Conservation (phyloP, 37 sponge, comb jelly and placozoan genomes). For the Amphimedon queenslandica region DNA sequence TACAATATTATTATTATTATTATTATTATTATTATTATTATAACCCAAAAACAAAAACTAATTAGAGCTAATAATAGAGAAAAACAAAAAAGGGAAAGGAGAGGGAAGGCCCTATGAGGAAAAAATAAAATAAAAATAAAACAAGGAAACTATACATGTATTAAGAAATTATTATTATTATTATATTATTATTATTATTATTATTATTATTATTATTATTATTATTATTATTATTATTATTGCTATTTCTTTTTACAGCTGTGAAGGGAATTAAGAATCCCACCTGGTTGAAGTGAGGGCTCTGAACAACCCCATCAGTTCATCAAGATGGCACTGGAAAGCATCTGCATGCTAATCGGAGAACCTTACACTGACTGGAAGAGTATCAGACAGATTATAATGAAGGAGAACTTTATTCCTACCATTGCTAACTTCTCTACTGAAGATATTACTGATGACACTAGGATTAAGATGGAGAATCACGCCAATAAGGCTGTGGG, state of each 20-base stretch:
- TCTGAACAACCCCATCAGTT: conserved; percentile 78
- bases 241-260: conserved; percentile 37
- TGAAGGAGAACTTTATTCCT: conserved; percentile 86
- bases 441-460: conserved; percentile 59
- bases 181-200: not conserved
- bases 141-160: too few relatives aligned
- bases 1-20: too few relatives aligned
- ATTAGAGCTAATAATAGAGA: too few relatives aligned
- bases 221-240: not conserved
- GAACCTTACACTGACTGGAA: conserved; percentile 91
- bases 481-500: conserved; percentile 93
- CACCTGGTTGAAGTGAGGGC: conserved; percentile 90
- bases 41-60: too few relatives aligned
- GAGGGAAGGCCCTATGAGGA: too few relatives aligned
- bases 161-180: too few relatives aligned
- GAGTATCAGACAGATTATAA: conserved; percentile 69
- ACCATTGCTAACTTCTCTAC: conserved; percentile 87
- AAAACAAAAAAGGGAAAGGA: too few relatives aligned
- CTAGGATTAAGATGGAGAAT: conserved; percentile 68
- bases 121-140: too few relatives aligned
- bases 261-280: conserved; percentile 87
- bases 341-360: conserved; percentile 83
- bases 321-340: conserved; percentile 94
- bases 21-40: too few relatives aligned
- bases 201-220: not conserved